These are phyloP conservation scores for Perccottus glenii DNA, from an alignment of 2,113 vertebrate genomes.

Conservation along the genomic window DNA sequence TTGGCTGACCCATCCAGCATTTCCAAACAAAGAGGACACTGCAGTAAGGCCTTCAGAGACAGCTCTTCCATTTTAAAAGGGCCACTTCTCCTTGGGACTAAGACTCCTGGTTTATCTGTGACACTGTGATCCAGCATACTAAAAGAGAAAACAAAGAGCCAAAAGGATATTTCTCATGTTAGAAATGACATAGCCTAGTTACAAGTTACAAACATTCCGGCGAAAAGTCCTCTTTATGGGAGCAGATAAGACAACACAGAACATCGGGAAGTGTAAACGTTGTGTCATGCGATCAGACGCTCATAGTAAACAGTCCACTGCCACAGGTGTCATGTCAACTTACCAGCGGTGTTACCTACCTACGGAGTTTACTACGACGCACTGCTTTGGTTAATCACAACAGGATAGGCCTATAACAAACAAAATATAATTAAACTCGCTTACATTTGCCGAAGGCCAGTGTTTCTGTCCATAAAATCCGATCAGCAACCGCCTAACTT, in stretches of 20 bases:
- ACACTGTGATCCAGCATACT: conserved; percentile 61
- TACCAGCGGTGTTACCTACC: conserved; percentile 23
- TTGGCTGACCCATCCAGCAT: conserved; percentile 87
- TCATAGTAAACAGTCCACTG: background rate
- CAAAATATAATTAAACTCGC: conserved; percentile 9
- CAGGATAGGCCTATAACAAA: background rate
- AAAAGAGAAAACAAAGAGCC: conserved; percentile 1
- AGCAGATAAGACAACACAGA: background rate
- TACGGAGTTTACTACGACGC: conserved; percentile 1
- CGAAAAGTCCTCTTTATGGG: background rate
- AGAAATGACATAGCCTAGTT: background rate
- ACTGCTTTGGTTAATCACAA: background rate
- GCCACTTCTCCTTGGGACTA: conserved; percentile 11
- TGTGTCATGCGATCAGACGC: background rate
- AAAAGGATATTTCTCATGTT: background rate
- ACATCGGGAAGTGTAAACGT: background rate
- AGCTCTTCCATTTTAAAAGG: conserved; percentile 84
- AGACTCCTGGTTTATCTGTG: conserved; percentile 23
- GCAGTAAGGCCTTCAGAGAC: conserved; percentile 84
- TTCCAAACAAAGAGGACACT: conserved; percentile 90
- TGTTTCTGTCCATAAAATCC: conserved; percentile 10
- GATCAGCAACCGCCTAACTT: conserved; percentile 41
- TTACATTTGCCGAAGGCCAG: conserved; percentile 16
- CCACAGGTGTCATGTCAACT: conserved; percentile 51
- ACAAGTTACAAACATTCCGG: background rate